Percentiles rank a stretch among this genome's conserved stretches.
Conservation (phyloP, 1,140 invertebrate genomes). For the Episyrphus balteatus region DNA sequence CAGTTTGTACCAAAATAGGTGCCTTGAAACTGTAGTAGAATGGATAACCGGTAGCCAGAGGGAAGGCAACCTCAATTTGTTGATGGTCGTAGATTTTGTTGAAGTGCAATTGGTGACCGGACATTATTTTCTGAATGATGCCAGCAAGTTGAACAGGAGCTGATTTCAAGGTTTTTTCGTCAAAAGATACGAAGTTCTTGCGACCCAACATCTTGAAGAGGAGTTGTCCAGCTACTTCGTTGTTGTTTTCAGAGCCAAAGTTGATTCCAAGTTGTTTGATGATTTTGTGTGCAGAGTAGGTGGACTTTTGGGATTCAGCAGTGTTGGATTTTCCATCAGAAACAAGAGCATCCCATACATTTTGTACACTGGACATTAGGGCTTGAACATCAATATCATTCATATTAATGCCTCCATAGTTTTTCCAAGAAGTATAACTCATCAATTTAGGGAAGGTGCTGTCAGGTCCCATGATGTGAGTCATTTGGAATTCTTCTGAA, state of each 20-base stretch:
- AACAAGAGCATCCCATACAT: neutral
- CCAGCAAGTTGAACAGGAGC: constrained; percentile 29
- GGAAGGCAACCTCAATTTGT: constrained; percentile 47
- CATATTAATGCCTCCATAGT: neutral
- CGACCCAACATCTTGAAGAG: constrained; percentile 34
- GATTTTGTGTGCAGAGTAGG: constrained; percentile 40
- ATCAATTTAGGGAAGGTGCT: neutral
- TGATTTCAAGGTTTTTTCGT: constrained; percentile 42
- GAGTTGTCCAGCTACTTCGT: constrained; percentile 45
- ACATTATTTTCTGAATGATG: constrained; percentile 21
- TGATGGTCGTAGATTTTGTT: constrained; percentile 43
- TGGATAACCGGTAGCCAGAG: constrained; percentile 53
- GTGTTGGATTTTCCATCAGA: neutral
- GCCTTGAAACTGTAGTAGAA: constrained; percentile 47
- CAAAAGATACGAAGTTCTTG: constrained; percentile 42
- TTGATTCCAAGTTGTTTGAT: constrained; percentile 40
- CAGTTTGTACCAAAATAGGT: constrained; percentile 39
- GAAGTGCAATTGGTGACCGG: constrained; percentile 40
- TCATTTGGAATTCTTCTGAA: neutral
- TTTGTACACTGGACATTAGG: neutral
- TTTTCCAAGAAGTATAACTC: neutral
- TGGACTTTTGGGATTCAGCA: constrained; percentile 12
- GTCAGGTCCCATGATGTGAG: neutral
- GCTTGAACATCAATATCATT: neutral
- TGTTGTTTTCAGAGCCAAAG: constrained; percentile 39